A percentile compares a stretch with the other conserved stretches of the same genome.
Conservation (phyloP, 1,140 invertebrate genomes). For the Sarcophaga bullata region DNA sequence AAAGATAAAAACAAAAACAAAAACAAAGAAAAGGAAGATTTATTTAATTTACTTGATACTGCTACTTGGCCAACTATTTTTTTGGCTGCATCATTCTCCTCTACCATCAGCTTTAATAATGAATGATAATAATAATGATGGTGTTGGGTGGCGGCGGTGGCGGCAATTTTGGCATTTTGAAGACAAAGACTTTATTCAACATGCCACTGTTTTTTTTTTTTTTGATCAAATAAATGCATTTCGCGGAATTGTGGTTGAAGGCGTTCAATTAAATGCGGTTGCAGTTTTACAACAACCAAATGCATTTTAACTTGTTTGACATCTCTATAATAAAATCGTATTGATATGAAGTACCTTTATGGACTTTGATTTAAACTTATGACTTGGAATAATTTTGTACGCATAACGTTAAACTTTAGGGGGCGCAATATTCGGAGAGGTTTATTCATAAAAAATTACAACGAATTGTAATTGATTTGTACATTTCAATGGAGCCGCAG, state of each 20-base stretch:
- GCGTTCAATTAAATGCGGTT: not conserved
- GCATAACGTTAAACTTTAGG: not conserved
- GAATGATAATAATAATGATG: not conserved
- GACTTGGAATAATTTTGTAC: not conserved
- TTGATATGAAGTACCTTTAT: not conserved
- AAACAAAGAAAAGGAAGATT: not conserved
- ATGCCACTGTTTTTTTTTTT: not conserved
- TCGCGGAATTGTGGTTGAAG: conserved; percentile 5
- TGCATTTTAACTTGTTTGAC: not conserved
- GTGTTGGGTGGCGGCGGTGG: not conserved
- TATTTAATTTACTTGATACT: conserved; percentile 22
- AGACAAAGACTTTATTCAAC: not conserved
- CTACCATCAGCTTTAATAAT: too few relatives aligned
- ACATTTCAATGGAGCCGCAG: too few relatives aligned
- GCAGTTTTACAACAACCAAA: not conserved
- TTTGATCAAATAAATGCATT: not conserved
- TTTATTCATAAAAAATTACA: too few relatives aligned
- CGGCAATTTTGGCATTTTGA: not conserved
- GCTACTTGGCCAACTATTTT: not conserved
- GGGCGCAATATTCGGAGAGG: too few relatives aligned
- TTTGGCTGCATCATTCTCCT: too few relatives aligned
- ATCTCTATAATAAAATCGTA: conserved; percentile 11
- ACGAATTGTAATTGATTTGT: too few relatives aligned
- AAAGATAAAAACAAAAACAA: not conserved
- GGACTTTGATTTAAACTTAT: not conserved